Percentiles rank a stretch among this genome's conserved stretches.
These are phyloP conservation scores for Hemitrygon akajei DNA, from an alignment of 2,797 vertebrate genomes.

Conservation along the genomic window DNA sequence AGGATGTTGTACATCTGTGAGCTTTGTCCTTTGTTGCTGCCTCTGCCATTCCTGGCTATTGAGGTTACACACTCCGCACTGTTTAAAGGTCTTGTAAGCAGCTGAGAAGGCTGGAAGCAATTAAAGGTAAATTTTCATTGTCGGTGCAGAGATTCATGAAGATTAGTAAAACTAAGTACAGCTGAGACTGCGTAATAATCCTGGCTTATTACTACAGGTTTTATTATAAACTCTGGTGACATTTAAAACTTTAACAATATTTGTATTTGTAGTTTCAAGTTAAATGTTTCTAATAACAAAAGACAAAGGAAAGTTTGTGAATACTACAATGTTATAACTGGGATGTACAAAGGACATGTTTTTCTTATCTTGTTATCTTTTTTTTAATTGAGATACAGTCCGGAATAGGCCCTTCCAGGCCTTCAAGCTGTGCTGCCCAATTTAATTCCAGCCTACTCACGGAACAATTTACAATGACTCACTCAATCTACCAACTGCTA, in stretches of 20 bases:
- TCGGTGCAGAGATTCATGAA: background rate
- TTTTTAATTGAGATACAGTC: too few species aligned
- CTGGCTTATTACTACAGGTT: background rate
- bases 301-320: background rate
- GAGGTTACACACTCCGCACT: background rate
- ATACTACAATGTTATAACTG: background rate
- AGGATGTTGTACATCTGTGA: background rate
- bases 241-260: background rate
- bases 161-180: background rate
- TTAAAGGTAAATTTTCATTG: background rate
- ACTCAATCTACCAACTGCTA: too few species aligned
- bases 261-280: constrained; percentile 1
- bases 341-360: background rate
- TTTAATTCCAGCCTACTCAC: too few species aligned
- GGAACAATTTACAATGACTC: too few species aligned
- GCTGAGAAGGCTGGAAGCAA: background rate
- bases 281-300: background rate
- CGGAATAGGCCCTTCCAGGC: too few species aligned
- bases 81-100: background rate
- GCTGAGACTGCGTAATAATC: background rate
- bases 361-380: background rate
- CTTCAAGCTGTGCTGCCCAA: too few species aligned
- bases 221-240: background rate
- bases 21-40: background rate
- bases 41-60: background rate